Evolutionary conservation across 2,797 vertebrate genomes (phyloP), one percentile per base, ranked within the genome.

Genomic region (Zalophus californianus): DNA sequence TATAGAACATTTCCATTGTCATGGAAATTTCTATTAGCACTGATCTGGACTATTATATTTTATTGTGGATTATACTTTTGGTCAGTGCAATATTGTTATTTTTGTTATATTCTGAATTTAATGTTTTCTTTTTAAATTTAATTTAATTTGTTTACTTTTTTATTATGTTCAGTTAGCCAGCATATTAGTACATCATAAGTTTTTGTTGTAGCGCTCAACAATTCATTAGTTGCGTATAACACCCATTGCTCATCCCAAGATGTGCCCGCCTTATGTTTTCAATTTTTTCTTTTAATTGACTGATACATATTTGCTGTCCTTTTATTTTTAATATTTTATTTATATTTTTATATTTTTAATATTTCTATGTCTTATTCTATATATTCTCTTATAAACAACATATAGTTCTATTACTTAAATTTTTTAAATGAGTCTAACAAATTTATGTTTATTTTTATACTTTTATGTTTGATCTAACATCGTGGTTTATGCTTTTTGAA

Each of bases 371-470:
- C 91, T 66, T 79, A 25, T 88, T 90, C 89, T 80, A 21, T 66
- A 13, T 86, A 52, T 60, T 91, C 38, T 82, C 58, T 60, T 85
- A 20, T 92, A 92, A 95, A 83, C 91, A 92, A 75, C 50, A 21
- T 66, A 54, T 48, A 50, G 68, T 73, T 91, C 21, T 88, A 58
- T 86, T 77, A 14, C 35, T 86, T 72, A 93, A 89, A 44, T 72
- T 44, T 86, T 97, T 91, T 38, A 79, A n/a, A 79, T 72, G 6
- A 92, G 35, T 91, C 79, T 90, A 86, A 84, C 68, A 94, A 88
- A 80, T 68, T 58, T 29, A 21, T 86, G n/a, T 75, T 91, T 87
- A 56, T 96, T 93, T 86, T 95, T 52, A 62, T 54, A 44, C 29
- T 83, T 83, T 50, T 73, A 78, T 79, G 13, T 79, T 92, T 96